A percentile compares a stretch with the other conserved stretches of the same genome.
Conservation (phyloP, 2,888 invertebrate genomes). For the Drosophila multiciliata region DNA sequence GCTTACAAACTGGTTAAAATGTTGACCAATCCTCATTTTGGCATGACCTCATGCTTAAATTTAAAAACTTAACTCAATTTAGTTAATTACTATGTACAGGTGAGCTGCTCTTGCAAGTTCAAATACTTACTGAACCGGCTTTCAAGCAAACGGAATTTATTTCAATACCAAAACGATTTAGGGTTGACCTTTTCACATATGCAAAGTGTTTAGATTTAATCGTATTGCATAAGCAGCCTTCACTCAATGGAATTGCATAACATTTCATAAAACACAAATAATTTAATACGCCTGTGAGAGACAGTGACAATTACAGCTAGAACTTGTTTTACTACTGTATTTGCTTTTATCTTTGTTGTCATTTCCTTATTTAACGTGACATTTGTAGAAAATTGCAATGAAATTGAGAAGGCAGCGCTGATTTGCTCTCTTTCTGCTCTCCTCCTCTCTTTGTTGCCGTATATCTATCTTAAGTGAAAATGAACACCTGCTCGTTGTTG, state of each 20-base stretch:
- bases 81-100: slow-evolving; percentile 40
- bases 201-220: background rate
- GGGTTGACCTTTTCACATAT: slow-evolving; percentile 44
- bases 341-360: slow-evolving; percentile 52
- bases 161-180: slow-evolving; percentile 22
- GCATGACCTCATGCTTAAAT: slow-evolving; percentile 48
- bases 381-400: slow-evolving; percentile 77
- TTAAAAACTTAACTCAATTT: slow-evolving; percentile 22
- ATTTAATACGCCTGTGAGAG: slow-evolving; percentile 35
- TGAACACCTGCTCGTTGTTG: slow-evolving; percentile 69
- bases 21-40: slow-evolving; percentile 15
- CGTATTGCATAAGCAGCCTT: slow-evolving; percentile 37
- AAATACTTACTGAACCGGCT: slow-evolving; percentile 30
- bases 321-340: slow-evolving; percentile 35
- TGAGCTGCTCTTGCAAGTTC: slow-evolving; percentile 42
- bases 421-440: slow-evolving; percentile 35
- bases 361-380: slow-evolving; percentile 80
- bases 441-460: background rate
- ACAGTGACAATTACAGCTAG: slow-evolving; percentile 39
- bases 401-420: slow-evolving; percentile 70
- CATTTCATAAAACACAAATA: slow-evolving; percentile 8
- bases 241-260: slow-evolving; percentile 48
- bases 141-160: slow-evolving; percentile 3
- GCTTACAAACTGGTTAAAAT: slow-evolving; percentile 41
- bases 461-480: slow-evolving; percentile 55